Percentiles rank a stretch among this genome's conserved stretches.
Evolutionary conservation across 2,888 invertebrate species (phyloP).

Genomic region (Cancer borealis): DNA sequence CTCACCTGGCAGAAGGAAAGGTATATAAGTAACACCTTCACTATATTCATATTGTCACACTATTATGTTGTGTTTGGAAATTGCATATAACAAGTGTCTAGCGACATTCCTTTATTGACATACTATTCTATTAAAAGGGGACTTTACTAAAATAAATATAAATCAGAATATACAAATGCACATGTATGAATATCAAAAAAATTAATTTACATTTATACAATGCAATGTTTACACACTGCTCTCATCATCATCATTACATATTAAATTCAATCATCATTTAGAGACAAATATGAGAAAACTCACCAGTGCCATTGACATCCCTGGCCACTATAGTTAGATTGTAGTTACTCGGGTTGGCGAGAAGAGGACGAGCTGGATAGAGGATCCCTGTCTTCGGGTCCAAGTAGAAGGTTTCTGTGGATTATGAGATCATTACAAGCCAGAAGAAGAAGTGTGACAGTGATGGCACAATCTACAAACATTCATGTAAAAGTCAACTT

Average conservation of each 20-base stretch:
- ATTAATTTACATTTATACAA: background rate
- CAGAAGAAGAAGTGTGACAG: background rate
- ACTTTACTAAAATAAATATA: background rate
- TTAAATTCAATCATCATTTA: background rate
- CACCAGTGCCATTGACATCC: conserved; percentile 87
- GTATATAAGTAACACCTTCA: background rate
- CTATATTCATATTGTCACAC: background rate
- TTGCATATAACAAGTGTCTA: background rate
- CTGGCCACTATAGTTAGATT: conserved; percentile 87
- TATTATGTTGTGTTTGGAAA: background rate
- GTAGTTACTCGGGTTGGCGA: conserved; percentile 83
- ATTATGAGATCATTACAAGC: background rate
- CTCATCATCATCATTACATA: background rate
- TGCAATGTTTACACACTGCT: background rate
- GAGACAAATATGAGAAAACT: background rate
- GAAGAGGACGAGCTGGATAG: conserved; percentile 87
- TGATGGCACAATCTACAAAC: background rate
- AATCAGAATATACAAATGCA: background rate
- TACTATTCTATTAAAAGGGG: background rate
- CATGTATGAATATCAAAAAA: background rate
- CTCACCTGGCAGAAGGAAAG: conserved; percentile 58
- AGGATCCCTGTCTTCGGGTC: conserved; percentile 90
- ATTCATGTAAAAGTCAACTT: background rate
- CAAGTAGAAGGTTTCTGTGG: conserved; percentile 87
- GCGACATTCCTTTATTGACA: background rate